These are phyloP conservation scores for Cantharis rufa DNA, from an alignment of 2,888 invertebrate genomes.

Conservation along the genomic window DNA sequence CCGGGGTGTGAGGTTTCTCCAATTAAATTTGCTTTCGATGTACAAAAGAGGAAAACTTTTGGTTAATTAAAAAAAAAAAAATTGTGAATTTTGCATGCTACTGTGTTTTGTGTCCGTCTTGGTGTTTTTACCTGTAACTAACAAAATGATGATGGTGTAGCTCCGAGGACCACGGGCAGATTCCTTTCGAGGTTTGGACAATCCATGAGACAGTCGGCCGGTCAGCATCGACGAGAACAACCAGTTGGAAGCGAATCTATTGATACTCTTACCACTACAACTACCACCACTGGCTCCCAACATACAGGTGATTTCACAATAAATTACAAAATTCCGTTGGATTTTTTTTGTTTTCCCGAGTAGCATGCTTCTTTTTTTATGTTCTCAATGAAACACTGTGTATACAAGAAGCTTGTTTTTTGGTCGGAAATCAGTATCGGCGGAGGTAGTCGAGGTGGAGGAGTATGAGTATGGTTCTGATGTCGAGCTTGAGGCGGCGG, in stretches of 20 bases:
- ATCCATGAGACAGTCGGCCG: constrained; percentile 51
- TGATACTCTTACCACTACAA: constrained; percentile 49
- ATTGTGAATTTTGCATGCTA: not conserved
- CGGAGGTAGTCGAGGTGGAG: constrained; percentile 57
- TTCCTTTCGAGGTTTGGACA: constrained; percentile 44
- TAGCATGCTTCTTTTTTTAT: not conserved
- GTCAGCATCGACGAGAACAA: constrained; percentile 46
- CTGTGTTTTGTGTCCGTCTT: not conserved
- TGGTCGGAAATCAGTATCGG: constrained; percentile 44
- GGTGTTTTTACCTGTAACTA: not conserved
- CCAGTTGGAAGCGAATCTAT: constrained; percentile 49
- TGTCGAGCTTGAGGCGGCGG: constrained; percentile 49
- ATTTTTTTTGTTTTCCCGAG: not conserved
- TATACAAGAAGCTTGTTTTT: not conserved
- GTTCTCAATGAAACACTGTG: not conserved
- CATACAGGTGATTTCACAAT: constrained; percentile 46
- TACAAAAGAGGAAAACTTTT: too few species aligned
- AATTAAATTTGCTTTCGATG: too few species aligned
- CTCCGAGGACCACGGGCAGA: constrained; percentile 45
- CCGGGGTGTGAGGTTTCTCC: too few species aligned
- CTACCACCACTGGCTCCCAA: constrained; percentile 49
- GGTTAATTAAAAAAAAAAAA: too few species aligned
- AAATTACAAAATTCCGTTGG: not conserved
- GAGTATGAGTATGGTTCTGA: constrained; percentile 54
- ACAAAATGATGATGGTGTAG: constrained; percentile 40